Percentiles rank a stretch among this genome's conserved stretches.
These are phyloP conservation scores for Ectropis crepuscularia DNA, from an alignment of 2,888 invertebrate species.

Conservation along the genomic window DNA sequence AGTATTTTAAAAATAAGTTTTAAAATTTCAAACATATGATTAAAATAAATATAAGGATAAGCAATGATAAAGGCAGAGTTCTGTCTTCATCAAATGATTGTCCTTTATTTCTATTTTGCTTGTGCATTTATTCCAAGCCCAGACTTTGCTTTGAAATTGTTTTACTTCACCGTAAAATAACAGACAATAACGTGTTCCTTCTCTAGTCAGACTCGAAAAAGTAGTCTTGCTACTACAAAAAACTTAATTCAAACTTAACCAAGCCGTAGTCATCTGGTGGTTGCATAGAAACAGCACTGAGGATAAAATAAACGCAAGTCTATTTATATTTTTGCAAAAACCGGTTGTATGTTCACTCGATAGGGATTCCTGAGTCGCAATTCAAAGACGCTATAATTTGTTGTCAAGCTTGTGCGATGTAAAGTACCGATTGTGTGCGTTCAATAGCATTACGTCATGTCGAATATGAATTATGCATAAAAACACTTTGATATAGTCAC, in stretches of 20 bases:
- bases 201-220: not conserved
- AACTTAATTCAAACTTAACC: not conserved
- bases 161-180: no score
- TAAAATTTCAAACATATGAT: no score
- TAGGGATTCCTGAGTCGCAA: conserved; percentile 28
- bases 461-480: no score
- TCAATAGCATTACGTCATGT: conserved; percentile 29
- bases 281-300: conserved; percentile 2
- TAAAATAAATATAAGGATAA: no score
- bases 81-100: no score
- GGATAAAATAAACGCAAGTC: not conserved
- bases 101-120: no score
- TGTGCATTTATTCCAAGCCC: no score
- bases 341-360: conserved; percentile 8
- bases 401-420: not conserved
- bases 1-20: no score
- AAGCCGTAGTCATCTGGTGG: not conserved
- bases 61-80: no score
- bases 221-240: not conserved
- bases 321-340: conserved; percentile 10
- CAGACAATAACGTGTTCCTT: no score
- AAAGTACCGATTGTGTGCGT: conserved; percentile 25
- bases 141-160: no score
- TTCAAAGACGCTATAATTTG: not conserved
- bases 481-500: no score